Conservation (phyloP, 1,140 invertebrate species). For the Ceratina japonica region DNA sequence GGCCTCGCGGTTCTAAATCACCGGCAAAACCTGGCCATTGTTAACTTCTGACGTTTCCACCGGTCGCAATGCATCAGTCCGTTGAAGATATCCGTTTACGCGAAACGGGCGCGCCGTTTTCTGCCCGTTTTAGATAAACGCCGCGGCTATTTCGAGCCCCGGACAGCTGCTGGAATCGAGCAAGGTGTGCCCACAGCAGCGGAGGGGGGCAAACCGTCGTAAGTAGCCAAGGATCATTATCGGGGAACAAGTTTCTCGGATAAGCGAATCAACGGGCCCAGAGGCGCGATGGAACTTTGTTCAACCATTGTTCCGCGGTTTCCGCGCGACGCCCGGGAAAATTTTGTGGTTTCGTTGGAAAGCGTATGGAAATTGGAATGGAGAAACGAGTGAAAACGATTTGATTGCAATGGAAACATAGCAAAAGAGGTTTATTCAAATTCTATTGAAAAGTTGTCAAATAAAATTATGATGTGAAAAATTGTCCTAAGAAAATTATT, state of each 20-base stretch:
- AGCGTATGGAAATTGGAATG: background rate
- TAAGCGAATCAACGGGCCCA: background rate
- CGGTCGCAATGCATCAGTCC: constrained; percentile 34
- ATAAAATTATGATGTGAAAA: too few species aligned
- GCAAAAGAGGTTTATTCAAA: too few species aligned
- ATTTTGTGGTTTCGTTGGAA: background rate
- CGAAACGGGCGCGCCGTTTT: constrained; percentile 20
- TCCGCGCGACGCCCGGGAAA: background rate
- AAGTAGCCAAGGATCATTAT: background rate
- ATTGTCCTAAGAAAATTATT: too few species aligned
- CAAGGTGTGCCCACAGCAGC: background rate
- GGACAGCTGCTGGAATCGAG: constrained; percentile 1
- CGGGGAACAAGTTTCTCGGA: background rate
- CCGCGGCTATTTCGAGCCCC: background rate
- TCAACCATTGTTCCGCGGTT: background rate
- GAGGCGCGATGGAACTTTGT: background rate
- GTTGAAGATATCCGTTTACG: constrained; percentile 43
- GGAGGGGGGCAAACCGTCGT: too few species aligned
- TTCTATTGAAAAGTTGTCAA: too few species aligned
- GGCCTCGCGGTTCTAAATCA: constrained; percentile 39
- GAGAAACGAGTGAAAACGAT: background rate
- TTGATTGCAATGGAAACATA: background rate
- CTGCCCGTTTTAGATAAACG: background rate
- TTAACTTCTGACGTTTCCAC: constrained; percentile 48
- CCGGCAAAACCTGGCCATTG: constrained; percentile 41